phyloP scores from a whole-genome alignment of 1,140 invertebrate species.

The Oedothorax gibbosus region DNA sequence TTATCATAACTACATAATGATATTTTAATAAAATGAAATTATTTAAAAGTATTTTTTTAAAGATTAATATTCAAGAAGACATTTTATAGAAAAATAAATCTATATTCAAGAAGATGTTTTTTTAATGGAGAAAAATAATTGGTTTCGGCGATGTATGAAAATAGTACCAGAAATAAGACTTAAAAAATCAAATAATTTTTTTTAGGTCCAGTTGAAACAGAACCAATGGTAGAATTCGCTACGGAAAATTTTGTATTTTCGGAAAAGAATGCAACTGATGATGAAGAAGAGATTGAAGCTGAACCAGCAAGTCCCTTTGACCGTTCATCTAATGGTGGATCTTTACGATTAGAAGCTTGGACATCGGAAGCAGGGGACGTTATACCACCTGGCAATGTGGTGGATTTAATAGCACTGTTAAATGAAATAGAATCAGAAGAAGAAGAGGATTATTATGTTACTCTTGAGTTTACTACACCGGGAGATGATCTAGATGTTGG shows the following conservation, averaged over 20 bases:
- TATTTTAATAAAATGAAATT: too few relatives aligned
- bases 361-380: conserved; percentile 23
- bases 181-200: too few relatives aligned
- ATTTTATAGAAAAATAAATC: too few relatives aligned
- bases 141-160: too few relatives aligned
- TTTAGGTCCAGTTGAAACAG: too few relatives aligned
- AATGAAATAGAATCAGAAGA: background rate
- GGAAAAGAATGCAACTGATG: conserved; percentile 13
- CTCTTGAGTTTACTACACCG: conserved; percentile 51
- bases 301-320: conserved; percentile 38
- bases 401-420: conserved; percentile 31
- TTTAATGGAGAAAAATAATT: too few relatives aligned
- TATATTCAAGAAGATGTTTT: too few relatives aligned
- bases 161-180: too few relatives aligned
- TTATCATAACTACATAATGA: too few relatives aligned
- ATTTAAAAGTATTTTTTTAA: too few relatives aligned
- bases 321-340: conserved; percentile 36
- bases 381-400: conserved; percentile 53
- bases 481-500: conserved; percentile 59
- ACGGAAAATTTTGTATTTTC: conserved; percentile 30
- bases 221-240: conserved; percentile 11
- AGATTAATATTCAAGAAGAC: too few relatives aligned
- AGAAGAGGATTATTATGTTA: conserved; percentile 5
- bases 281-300: background rate
- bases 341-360: conserved; percentile 52